A percentile compares a stretch with the other conserved stretches of the same genome.
Evolutionary conservation across 2,113 vertebrate species (phyloP).

Genomic region (Hemibagrus wyckioides): DNA sequence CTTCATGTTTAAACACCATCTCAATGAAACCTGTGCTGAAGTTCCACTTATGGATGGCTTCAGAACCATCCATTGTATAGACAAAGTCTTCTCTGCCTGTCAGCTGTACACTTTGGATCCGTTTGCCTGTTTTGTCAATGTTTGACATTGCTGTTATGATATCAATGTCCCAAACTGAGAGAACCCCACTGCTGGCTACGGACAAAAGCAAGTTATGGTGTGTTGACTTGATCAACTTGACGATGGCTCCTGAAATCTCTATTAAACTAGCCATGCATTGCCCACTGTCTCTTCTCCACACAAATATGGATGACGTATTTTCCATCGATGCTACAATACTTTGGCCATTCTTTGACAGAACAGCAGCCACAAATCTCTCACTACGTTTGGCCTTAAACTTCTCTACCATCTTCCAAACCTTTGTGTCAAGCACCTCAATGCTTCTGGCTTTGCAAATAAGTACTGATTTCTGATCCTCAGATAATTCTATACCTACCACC

Average conservation of each 20-base stretch:
- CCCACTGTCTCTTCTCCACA: conserved; percentile 95
- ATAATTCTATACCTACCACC: conserved; percentile 91
- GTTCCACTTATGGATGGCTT: conserved; percentile 97
- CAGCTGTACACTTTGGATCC: conserved; percentile 86
- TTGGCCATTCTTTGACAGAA: conserved; percentile 94
- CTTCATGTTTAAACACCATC: conserved; percentile 94
- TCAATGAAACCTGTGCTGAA: conserved; percentile 96
- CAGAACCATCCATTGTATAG: conserved; percentile 93
- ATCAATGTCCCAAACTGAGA: conserved; percentile 97
- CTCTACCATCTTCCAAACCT: conserved; percentile 93
- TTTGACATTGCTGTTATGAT: conserved; percentile 99
- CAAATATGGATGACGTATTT: conserved; percentile 97
- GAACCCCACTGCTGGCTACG: conserved; percentile 91
- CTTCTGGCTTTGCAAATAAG: conserved; percentile 94
- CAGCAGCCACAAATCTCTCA: conserved; percentile 90
- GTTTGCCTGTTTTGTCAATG: conserved; percentile 97
- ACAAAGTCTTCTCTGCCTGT: conserved; percentile 92
- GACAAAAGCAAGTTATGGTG: conserved; percentile 96
- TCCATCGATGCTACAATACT: conserved; percentile 98
- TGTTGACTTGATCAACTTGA: conserved; percentile 93
- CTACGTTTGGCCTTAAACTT: conserved; percentile 96
- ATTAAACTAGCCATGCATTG: conserved; percentile 98
- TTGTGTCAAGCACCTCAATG: conserved; percentile 93
- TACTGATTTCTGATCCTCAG: conserved; percentile 95
- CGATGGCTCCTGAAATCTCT: conserved; percentile 96